phyloP scores from a whole-genome alignment of 2,113 vertebrate genomes.

The Marmota flaviventris region DNA sequence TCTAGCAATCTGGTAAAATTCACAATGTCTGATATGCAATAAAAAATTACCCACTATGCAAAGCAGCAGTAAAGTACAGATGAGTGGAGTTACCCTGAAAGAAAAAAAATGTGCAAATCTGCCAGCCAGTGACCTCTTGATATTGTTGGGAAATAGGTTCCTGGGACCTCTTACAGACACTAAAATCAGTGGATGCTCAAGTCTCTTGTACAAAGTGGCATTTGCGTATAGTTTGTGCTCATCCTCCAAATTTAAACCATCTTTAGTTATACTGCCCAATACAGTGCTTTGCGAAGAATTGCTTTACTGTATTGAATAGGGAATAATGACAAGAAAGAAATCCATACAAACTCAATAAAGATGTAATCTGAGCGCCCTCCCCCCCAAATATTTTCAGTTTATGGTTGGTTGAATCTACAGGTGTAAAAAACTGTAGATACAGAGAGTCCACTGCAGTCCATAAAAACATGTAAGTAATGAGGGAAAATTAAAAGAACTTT shows the following conservation, averaged over 20 bases:
- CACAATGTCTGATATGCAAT: neutral
- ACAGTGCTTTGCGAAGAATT: neutral
- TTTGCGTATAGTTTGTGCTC: neutral
- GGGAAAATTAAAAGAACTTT: constrained; percentile 32
- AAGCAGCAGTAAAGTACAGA: neutral
- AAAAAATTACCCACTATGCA: neutral
- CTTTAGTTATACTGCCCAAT: neutral
- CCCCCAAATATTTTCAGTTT: neutral
- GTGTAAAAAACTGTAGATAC: neutral
- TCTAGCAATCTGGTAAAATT: neutral
- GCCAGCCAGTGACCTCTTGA: neutral
- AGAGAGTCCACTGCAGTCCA: neutral
- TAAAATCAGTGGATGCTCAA: neutral
- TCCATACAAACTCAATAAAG: neutral
- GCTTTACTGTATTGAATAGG: neutral
- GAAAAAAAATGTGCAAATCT: neutral
- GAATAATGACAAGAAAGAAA: neutral
- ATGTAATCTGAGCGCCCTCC: neutral
- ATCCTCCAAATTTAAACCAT: neutral
- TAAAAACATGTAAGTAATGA: neutral
- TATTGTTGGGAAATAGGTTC: neutral
- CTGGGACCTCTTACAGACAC: neutral
- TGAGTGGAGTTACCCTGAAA: neutral
- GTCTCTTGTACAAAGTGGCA: neutral
- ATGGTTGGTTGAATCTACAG: neutral